A percentile compares a stretch with the other conserved stretches of the same genome.
Conservation (phyloP, 2,113 vertebrate species). For the Nothoprocta perdicaria region DNA sequence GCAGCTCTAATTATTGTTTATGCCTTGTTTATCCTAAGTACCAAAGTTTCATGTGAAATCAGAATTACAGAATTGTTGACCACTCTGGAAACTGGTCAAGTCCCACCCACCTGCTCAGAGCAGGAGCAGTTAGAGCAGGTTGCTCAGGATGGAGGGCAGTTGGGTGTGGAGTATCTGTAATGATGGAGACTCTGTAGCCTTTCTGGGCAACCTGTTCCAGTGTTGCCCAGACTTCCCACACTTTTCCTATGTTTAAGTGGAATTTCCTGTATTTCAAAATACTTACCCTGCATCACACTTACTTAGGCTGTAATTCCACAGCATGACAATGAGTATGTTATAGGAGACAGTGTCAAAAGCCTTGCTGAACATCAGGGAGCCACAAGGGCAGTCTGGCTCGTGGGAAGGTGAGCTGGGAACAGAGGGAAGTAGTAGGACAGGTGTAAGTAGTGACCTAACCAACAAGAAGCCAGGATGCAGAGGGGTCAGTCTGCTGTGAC, state of each 20-base stretch:
- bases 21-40: not conserved
- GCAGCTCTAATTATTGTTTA: not conserved
- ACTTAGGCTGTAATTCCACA: not conserved
- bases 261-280: not conserved
- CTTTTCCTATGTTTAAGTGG: not conserved
- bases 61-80: not conserved
- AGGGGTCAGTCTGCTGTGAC: accelerated
- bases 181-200: not conserved
- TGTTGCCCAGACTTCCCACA: not conserved
- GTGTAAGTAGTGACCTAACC: too few species aligned
- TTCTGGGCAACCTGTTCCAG: not conserved
- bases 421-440: too few species aligned
- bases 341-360: not conserved
- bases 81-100: not conserved
- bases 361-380: not conserved
- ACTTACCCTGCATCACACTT: not conserved
- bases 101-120: not conserved
- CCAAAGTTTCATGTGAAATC: not conserved
- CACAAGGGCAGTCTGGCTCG: too few species aligned
- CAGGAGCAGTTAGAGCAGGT: not conserved
- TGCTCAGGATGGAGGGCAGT: not conserved
- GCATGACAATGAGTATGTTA: not conserved
- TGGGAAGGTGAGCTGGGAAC: too few species aligned
- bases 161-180: not conserved
- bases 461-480: not conserved